Evolutionary conservation across 2,113 vertebrate species (phyloP), one percentile per base, ranked within the genome.

Genomic region (Antigone vipio): DNA sequence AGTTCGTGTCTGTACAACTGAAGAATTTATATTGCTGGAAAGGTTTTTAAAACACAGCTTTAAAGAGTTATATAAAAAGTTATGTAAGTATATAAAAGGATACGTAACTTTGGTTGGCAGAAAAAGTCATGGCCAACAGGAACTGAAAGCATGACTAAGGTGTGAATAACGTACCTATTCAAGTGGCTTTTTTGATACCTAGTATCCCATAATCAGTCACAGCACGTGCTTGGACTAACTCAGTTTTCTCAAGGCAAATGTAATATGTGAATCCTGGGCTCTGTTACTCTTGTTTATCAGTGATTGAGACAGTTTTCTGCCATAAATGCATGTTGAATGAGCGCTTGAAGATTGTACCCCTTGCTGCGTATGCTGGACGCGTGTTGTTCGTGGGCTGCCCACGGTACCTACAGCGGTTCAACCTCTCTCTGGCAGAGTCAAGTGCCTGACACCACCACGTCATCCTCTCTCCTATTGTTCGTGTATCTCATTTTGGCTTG

Each of bases 401-500:
- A 42, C 64, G 50, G 17, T 47, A 52, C 19, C n/a, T 75, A 14
- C 19, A 69, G 29, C 23, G 85, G 62, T 71, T 89, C 64, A 77
- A 2, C 52, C 45, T 95, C 22, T 79, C 62, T 78, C 63, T 89
- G 90, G 18, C 58, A 71, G 75, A 76, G 35, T 45, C 52, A 92
- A 72, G 40, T 40, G 73, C 7, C 64, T 90, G 78, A 38, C 87
- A 69, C 42, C 21, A 58, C 29, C 35, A 7, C 3, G 3, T 53
- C 93, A 59, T 59, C 15, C 49, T 96, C 95, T 94, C 60, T 44
- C 80, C 69, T 52, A 1, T 69, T 93, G 69, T 84, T 94, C 17
- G 5, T 66, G 26, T 75, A 68, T 78, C 85, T 95, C 53, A 55
- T 82, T 81, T 93, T 97, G 95, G 81, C 95, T 91, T 72, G 60